Percentiles rank a stretch among this genome's conserved stretches.
These are phyloP conservation scores for Arbacia lixula DNA, from an alignment of 53 echinoderm and acorn worm species.

Conservation along the genomic window DNA sequence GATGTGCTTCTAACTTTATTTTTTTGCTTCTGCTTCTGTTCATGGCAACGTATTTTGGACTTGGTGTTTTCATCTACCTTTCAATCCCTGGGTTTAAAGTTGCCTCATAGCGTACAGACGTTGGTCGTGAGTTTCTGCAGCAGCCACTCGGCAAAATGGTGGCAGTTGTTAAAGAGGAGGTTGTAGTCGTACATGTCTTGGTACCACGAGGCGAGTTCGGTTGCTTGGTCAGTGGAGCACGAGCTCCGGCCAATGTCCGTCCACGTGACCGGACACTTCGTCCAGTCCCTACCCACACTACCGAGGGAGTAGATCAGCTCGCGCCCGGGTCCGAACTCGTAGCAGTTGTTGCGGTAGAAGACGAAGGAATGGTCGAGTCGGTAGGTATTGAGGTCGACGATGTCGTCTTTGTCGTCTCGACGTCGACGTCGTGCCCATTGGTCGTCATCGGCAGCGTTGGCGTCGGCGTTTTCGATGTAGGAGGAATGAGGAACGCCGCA, in stretches of 20 bases:
- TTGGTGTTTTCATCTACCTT: no score
- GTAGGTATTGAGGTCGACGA: slow-evolving; percentile 8
- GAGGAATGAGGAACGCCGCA: slow-evolving; percentile 19
- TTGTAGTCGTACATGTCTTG: not conserved
- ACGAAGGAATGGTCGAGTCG: slow-evolving; percentile 27
- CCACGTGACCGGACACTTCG: slow-evolving; percentile 19
- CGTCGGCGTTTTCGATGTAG: not conserved
- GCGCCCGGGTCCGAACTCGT: slow-evolving; percentile 20
- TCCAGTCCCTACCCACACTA: not conserved
- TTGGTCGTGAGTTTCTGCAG: not conserved
- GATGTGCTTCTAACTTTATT: no score
- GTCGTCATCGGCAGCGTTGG: not conserved
- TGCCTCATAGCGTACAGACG: not conserved
- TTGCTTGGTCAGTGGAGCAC: not conserved
- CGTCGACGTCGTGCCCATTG: not conserved
- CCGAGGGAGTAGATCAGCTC: not conserved
- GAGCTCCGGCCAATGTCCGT: not conserved
- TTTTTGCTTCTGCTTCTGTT: no score
- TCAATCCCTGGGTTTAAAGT: no score
- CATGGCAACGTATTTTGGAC: no score
- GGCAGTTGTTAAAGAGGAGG: slow-evolving; percentile 41
- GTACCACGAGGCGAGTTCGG: not conserved
- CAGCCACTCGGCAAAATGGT: slow-evolving; percentile 32
- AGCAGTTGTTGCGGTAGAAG: not conserved
- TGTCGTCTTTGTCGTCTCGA: not conserved